phyloP scores from a whole-genome alignment of 2,888 invertebrate genomes.

The Eumacrocentrus americanus region DNA sequence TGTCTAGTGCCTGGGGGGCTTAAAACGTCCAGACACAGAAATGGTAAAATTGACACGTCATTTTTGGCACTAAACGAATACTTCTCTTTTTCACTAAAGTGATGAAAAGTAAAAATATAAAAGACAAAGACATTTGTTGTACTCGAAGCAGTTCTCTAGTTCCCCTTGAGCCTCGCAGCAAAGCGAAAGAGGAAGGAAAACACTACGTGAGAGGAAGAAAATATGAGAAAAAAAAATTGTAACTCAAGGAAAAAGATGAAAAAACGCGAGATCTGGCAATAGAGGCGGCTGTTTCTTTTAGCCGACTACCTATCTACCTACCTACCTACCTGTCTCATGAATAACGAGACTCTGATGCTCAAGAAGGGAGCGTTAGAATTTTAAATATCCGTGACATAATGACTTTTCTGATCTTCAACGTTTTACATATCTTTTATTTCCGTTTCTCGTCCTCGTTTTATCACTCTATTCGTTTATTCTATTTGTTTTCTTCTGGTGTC shows the following conservation, averaged over 20 bases:
- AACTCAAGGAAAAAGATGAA: constrained; percentile 10
- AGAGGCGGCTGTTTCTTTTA: constrained; percentile 5
- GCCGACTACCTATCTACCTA: not conserved
- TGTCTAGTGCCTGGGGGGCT: too few species aligned
- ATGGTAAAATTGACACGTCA: too few species aligned
- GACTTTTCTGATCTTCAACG: constrained; percentile 24
- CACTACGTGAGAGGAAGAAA: not conserved
- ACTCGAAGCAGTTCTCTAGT: constrained; percentile 1
- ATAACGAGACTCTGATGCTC: constrained; percentile 38
- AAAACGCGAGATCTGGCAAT: constrained; percentile 31
- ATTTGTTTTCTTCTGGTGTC: not conserved
- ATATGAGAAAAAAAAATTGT: constrained; percentile 3
- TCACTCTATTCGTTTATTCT: not conserved
- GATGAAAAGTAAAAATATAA: not conserved
- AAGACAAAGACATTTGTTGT: constrained; percentile 8
- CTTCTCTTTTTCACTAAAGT: too few species aligned
- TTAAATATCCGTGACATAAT: constrained; percentile 40
- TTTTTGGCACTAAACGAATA: too few species aligned
- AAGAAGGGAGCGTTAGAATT: constrained; percentile 45
- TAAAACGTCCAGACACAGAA: too few species aligned
- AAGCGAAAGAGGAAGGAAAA: constrained; percentile 23
- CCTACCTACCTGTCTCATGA: constrained; percentile 40
- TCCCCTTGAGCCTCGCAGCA: constrained; percentile 24
- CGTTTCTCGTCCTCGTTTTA: not conserved
- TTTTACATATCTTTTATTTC: constrained; percentile 21